Evolutionary conservation across 2,888 invertebrate species (phyloP).

Genomic region (Amiota communis): DNA sequence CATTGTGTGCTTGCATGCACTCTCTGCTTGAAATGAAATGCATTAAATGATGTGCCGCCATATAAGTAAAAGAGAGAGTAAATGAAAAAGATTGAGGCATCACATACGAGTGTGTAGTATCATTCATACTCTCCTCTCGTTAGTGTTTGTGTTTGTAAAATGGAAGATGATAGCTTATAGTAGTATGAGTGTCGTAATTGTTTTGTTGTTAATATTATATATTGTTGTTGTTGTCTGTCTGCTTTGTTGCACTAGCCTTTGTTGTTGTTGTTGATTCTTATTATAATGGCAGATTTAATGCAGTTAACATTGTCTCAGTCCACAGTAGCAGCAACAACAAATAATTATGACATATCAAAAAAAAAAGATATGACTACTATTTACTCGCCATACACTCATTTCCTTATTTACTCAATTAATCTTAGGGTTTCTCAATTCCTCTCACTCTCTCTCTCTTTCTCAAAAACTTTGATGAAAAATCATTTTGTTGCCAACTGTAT

Average conservation of each 20-base stretch:
- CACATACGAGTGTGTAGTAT: background rate
- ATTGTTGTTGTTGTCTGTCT: slow-evolving; percentile 22
- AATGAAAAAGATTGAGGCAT: too few relatives aligned
- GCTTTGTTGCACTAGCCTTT: background rate
- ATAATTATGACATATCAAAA: too few relatives aligned
- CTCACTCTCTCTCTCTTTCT: slow-evolving; percentile 1
- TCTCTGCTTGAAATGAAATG: background rate
- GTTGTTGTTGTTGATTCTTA: slow-evolving; percentile 35
- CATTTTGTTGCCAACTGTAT: slow-evolving; percentile 11
- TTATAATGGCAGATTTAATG: slow-evolving; percentile 50
- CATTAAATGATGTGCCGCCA: background rate
- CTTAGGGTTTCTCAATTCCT: background rate
- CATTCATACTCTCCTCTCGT: too few relatives aligned
- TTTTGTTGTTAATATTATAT: background rate
- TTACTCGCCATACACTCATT: background rate
- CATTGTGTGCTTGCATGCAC: background rate
- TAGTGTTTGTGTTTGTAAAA: background rate
- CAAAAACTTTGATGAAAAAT: background rate
- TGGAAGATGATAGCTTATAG: background rate
- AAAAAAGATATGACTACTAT: too few relatives aligned
- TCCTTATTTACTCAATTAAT: background rate
- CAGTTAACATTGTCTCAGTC: slow-evolving; percentile 68
- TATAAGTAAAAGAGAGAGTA: background rate
- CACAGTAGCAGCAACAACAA: slow-evolving; percentile 24
- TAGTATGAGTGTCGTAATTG: background rate